Evolutionary conservation across 2,797 vertebrate species (phyloP).

Genomic region (Pseudomugil tenellus): DNA sequence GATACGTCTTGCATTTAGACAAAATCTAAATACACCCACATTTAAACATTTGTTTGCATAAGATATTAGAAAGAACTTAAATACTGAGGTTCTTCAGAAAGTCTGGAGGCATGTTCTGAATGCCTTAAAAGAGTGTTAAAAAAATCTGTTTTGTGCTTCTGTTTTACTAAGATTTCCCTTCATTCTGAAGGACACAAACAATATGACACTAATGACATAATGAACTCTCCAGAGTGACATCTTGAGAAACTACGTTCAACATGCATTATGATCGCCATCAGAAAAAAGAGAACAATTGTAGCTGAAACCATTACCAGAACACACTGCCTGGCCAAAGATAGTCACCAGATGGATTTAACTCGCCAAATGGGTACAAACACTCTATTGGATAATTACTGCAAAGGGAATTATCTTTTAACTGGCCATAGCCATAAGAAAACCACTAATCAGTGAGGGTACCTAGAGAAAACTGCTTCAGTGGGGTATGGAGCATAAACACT

Average conservation of each 20-base stretch:
- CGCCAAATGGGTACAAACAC: no score
- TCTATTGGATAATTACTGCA: no score
- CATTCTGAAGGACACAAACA: slow-evolving; percentile 39
- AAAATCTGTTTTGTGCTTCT: slow-evolving; percentile 76
- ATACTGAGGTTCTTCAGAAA: slow-evolving; percentile 57
- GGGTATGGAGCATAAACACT: no score
- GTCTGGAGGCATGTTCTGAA: slow-evolving; percentile 56
- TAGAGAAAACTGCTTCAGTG: no score
- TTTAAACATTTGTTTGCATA: slow-evolving; percentile 67
- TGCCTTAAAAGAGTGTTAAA: slow-evolving; percentile 53
- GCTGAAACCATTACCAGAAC: slow-evolving; percentile 7
- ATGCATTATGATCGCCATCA: slow-evolving; percentile 12
- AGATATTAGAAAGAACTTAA: slow-evolving; percentile 49
- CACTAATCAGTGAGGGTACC: no score
- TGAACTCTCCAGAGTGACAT: slow-evolving; percentile 38
- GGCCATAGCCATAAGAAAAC: no score
- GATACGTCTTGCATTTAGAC: slow-evolving; percentile 22
- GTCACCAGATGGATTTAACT: no score
- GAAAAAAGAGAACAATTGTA: slow-evolving; percentile 3
- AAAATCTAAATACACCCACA: slow-evolving; percentile 20
- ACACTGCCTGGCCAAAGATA: not conserved
- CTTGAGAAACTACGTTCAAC: slow-evolving; percentile 37
- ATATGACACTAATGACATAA: no score
- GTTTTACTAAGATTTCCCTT: slow-evolving; percentile 67
- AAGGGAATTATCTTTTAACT: no score